phyloP scores from a whole-genome alignment of 2,113 vertebrate genomes.

The Xenopus borealis region DNA sequence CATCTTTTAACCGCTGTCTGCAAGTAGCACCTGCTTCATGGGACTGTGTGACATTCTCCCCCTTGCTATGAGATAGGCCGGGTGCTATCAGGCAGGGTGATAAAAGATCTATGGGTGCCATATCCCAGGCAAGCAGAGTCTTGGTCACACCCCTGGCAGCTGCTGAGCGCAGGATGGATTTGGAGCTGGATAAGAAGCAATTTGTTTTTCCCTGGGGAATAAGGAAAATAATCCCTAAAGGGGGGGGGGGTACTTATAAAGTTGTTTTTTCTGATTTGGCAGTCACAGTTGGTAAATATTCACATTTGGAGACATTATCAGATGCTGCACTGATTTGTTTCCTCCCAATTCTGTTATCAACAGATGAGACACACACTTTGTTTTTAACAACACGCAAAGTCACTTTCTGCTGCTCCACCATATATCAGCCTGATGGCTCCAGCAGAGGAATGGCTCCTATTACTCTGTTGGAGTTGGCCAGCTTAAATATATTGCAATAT shows the following conservation, averaged over 20 bases:
- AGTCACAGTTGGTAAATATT: not conserved
- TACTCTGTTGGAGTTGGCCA: no score
- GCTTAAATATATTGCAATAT: no score
- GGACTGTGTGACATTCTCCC: not conserved
- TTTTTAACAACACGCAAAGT: no score
- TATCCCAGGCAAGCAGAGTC: not conserved
- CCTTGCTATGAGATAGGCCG: not conserved
- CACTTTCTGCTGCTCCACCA: no score
- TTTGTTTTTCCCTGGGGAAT: constrained; percentile 41
- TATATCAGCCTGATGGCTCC: no score
- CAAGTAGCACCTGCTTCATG: constrained; percentile 32
- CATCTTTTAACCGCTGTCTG: constrained; percentile 7
- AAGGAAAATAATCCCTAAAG: not conserved
- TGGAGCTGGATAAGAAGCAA: constrained; percentile 16
- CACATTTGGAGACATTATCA: not conserved
- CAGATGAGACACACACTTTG: constrained; percentile 2
- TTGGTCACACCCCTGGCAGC: not conserved
- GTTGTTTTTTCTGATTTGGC: not conserved
- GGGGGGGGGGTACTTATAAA: not conserved
- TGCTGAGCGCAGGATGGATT: constrained; percentile 13
- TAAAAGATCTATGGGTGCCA: constrained; percentile 36
- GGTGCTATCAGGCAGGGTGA: constrained; percentile 13
- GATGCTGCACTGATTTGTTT: not conserved
- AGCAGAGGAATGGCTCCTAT: no score
- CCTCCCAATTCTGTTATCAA: constrained; percentile 1